A percentile compares a stretch with the other conserved stretches of the same genome.
These are phyloP conservation scores for Brotula barbata DNA, from an alignment of 2,797 vertebrate species.

Conservation along the genomic window DNA sequence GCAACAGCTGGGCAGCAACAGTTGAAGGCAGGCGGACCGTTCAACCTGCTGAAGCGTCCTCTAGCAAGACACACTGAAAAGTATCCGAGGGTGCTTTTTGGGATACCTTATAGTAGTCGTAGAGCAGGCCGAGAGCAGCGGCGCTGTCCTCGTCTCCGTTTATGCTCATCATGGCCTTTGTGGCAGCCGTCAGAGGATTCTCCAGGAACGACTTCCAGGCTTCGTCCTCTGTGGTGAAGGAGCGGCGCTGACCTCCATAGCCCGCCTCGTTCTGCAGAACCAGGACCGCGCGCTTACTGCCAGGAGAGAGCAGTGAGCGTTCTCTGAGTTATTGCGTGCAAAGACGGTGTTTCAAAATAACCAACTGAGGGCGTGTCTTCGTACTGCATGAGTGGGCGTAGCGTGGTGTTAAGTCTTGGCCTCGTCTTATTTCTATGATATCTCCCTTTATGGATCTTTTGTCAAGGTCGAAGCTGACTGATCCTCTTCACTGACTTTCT, in stretches of 20 bases:
- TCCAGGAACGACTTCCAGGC: slow-evolving; percentile 99
- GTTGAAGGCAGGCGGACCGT: too few relatives aligned
- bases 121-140: slow-evolving; percentile 91
- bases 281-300: slow-evolving; percentile 94
- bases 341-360: neutral
- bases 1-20: neutral
- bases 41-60: too few relatives aligned
- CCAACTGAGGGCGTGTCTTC: neutral
- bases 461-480: neutral
- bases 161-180: slow-evolving; percentile 99
- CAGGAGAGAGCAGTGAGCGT: slow-evolving; percentile 10
- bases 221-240: slow-evolving; percentile 95
- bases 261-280: slow-evolving; percentile 95
- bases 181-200: slow-evolving; percentile 96
- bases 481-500: neutral
- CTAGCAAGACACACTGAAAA: too few relatives aligned
- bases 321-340: neutral
- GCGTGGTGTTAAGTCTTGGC: neutral
- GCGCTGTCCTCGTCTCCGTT: slow-evolving; percentile 98
- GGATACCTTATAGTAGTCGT: slow-evolving; percentile 86
- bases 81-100: too few relatives aligned
- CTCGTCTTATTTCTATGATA: neutral
- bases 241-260: slow-evolving; percentile 88
- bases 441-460: neutral
- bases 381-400: neutral